Evolutionary conservation across 2,888 invertebrate species (phyloP).

Genomic region (Pollenia amentaria): DNA sequence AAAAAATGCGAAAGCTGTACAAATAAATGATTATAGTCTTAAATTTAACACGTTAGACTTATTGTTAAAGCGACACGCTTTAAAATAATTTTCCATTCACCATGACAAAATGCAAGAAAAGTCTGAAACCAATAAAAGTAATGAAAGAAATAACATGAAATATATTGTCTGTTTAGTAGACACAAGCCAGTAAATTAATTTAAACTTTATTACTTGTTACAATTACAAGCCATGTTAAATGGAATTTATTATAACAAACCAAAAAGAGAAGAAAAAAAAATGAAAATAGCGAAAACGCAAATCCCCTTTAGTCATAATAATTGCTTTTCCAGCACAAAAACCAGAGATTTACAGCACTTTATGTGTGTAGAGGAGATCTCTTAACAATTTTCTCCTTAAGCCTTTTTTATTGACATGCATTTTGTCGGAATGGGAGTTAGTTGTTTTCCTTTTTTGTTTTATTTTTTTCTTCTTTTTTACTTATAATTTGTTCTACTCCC

Average conservation of each 20-base stretch:
- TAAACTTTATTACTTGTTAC: slow-evolving; percentile 72
- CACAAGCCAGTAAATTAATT: slow-evolving; percentile 70
- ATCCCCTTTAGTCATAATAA: slow-evolving; percentile 68
- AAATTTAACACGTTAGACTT: slow-evolving; percentile 40
- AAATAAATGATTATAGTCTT: slow-evolving; percentile 34
- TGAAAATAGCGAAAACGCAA: slow-evolving; percentile 23
- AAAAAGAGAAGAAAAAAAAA: slow-evolving; percentile 18
- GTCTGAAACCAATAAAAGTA: slow-evolving; percentile 10
- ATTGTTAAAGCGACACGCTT: slow-evolving; percentile 34
- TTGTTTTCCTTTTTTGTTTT: slow-evolving; percentile 24
- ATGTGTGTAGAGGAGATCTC: slow-evolving; percentile 2
- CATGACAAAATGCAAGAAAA: not conserved
- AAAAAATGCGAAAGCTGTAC: slow-evolving; percentile 18
- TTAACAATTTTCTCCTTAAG: slow-evolving; percentile 46
- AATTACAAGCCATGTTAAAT: slow-evolving; percentile 71
- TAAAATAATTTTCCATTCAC: slow-evolving; percentile 52
- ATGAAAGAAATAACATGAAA: slow-evolving; percentile 36
- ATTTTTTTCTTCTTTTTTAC: slow-evolving; percentile 43
- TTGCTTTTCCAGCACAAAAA: slow-evolving; percentile 63
- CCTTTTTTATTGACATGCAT: slow-evolving; percentile 48
- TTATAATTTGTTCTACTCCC: slow-evolving; percentile 67
- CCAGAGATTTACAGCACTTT: not conserved
- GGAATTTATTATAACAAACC: slow-evolving; percentile 40
- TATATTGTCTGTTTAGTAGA: slow-evolving; percentile 49
- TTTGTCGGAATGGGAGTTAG: slow-evolving; percentile 49